Evolutionary conservation across 2,888 invertebrate species (phyloP), one percentile per base, ranked within the genome.

Genomic region (Pristionchus exspectatus): DNA sequence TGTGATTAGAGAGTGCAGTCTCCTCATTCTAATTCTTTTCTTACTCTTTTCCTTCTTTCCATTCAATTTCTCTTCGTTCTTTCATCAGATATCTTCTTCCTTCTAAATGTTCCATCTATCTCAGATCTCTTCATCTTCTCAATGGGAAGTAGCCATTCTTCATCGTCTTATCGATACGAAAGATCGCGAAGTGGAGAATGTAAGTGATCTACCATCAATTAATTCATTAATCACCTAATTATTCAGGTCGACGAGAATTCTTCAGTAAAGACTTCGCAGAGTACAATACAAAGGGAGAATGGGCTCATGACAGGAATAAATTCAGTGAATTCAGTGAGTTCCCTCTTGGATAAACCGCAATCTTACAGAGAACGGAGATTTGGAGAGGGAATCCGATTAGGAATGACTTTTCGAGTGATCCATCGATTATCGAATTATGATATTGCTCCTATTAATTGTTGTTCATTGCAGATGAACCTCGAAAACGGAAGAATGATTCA

Each of bases 211-310:
- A 77, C 50, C n/a, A 21, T 81, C 2, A 27, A 24, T 24, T 12
- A 24, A n/a, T n/a, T 81, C 30, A 84, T 84, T 59, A 50, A 24
- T 30, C n/a, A 74, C 27, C 2, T 84, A 27, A 24, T 81, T n/a
- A 50, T 84, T 27, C 59, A 84, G 84, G 59, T 84, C 84, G 84
- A 54, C 54, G 59, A 27, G 84, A 84, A 27, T 33, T 88, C 59
- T 88, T 88, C 88, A 50, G 38, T 18, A 88, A 88, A 38, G 88
- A 88, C n/a, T 88, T 88, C 66, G 14, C 88, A n/a, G 81, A 88
- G 81, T 88, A 88, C 81, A 88, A 88, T 30, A 66, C 81, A 33
- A 66, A n/a, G 59, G 27, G 27, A 30, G 63, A 77, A 44, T 88
- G 88, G 88, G 38, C 38, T n/a, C 30, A 56, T 27, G 87, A 87